A percentile compares a stretch with the other conserved stretches of the same genome.
Conservation (phyloP, 2,797 vertebrate species). For the Rhodeus uyekii region DNA sequence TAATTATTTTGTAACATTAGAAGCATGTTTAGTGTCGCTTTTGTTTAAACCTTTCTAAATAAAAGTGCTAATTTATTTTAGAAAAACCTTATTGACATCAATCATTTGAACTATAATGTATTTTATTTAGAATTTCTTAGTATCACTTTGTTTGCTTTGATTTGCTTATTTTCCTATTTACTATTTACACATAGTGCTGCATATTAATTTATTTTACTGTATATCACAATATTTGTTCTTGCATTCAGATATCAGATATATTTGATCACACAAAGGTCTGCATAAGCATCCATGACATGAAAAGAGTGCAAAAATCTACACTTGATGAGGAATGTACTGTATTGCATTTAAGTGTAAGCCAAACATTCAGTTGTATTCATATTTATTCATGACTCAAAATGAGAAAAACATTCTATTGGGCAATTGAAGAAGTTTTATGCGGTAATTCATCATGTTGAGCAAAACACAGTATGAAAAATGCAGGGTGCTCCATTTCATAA, state of each 20-base stretch:
- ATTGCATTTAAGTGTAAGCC: not conserved
- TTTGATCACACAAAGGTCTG: not conserved
- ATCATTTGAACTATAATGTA: not conserved
- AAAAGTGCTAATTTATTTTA: not conserved
- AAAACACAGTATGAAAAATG: slow-evolving; percentile 31
- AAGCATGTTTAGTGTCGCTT: not conserved
- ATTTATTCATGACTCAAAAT: slow-evolving; percentile 21
- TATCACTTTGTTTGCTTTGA: not conserved
- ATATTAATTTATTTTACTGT: not conserved
- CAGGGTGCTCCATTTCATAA: slow-evolving; percentile 4
- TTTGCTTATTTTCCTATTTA: not conserved
- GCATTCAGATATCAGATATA: not conserved
- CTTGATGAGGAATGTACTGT: not conserved
- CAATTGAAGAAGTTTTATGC: slow-evolving; percentile 18
- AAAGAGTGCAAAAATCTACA: not conserved
- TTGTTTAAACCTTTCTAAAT: not conserved
- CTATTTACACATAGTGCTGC: not conserved
- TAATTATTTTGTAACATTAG: not conserved
- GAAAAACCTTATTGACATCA: not conserved
- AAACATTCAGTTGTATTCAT: slow-evolving; percentile 7
- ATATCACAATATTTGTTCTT: not conserved
- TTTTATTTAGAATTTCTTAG: not conserved
- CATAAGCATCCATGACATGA: not conserved
- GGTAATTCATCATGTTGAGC: slow-evolving; percentile 35
- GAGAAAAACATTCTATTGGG: slow-evolving; percentile 29